phyloP scores from a whole-genome alignment of 2,888 invertebrate species.

The Suillia variegata region DNA sequence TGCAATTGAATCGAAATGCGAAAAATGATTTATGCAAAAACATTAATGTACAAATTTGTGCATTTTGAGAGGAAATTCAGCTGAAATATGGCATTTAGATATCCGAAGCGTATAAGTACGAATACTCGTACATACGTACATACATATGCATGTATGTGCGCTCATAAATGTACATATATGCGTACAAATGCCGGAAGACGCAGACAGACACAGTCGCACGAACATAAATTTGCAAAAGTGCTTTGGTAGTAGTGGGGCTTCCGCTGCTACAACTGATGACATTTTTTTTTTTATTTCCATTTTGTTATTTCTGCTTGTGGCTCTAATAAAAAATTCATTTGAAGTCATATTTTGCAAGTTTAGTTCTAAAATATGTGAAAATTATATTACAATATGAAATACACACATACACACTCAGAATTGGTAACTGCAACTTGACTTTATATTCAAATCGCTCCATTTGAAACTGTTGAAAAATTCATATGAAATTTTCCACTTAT shows the following conservation, averaged over 20 bases:
- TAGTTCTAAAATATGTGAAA: not conserved
- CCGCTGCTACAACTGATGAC: too few relatives aligned
- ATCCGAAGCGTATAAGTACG: too few relatives aligned
- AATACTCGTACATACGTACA: too few relatives aligned
- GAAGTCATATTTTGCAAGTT: not conserved
- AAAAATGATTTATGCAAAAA: conserved; percentile 53
- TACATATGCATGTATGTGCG: conserved; percentile 6
- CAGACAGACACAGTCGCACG: conserved; percentile 1
- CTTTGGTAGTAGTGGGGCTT: not conserved
- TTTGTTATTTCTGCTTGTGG: not conserved
- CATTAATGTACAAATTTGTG: conserved; percentile 51
- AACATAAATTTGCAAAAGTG: not conserved
- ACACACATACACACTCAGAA: too few relatives aligned
- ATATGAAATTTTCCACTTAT: not conserved
- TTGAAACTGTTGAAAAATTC: not conserved
- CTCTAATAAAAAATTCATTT: not conserved
- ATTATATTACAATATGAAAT: not conserved
- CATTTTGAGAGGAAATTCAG: conserved; percentile 31
- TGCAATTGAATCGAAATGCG: conserved; percentile 45
- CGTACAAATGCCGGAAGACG: not conserved
- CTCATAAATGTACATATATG: not conserved
- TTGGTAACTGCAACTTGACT: not conserved
- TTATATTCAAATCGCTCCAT: not conserved
- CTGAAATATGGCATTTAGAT: conserved; percentile 35
- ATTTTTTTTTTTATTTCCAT: not conserved